Evolutionary conservation across 2,888 invertebrate genomes (phyloP).

Genomic region (Allacma fusca): DNA sequence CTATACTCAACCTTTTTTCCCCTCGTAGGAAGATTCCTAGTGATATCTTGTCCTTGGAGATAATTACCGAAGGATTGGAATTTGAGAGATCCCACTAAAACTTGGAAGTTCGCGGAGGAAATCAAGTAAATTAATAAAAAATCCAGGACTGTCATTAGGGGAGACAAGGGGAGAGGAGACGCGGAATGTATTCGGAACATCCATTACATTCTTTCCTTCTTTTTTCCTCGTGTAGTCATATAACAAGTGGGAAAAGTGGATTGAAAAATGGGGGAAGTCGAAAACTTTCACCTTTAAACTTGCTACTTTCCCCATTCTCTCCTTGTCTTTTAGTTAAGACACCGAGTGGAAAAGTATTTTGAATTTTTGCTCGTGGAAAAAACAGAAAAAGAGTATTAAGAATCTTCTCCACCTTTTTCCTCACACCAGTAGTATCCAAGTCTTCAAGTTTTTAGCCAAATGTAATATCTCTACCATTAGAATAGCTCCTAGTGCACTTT

Average conservation of each 20-base stretch:
- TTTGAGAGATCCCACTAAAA: too few relatives aligned
- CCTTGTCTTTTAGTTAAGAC: not conserved
- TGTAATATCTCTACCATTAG: not conserved
- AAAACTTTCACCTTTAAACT: constrained; percentile 22
- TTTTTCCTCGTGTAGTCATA: not conserved
- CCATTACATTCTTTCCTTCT: not conserved
- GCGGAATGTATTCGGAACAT: too few relatives aligned
- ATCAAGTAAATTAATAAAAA: too few relatives aligned
- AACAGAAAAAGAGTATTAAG: not conserved
- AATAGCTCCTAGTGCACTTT: not conserved
- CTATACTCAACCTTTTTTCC: too few relatives aligned
- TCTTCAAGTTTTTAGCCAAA: constrained; percentile 9
- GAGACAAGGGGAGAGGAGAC: too few relatives aligned
- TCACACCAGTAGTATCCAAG: not conserved
- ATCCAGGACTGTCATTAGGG: too few relatives aligned
- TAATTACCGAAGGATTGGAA: too few relatives aligned
- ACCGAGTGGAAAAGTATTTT: constrained; percentile 10
- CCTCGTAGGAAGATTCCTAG: too few relatives aligned
- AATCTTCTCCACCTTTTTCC: not conserved
- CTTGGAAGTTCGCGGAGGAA: too few relatives aligned
- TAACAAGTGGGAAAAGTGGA: not conserved
- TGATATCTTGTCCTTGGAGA: too few relatives aligned
- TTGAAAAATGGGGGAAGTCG: not conserved
- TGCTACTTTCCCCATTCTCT: constrained; percentile 6
- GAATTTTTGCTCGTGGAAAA: not conserved